Evolutionary conservation across 2,797 vertebrate species (phyloP).

Genomic region (Gila robusta): DNA sequence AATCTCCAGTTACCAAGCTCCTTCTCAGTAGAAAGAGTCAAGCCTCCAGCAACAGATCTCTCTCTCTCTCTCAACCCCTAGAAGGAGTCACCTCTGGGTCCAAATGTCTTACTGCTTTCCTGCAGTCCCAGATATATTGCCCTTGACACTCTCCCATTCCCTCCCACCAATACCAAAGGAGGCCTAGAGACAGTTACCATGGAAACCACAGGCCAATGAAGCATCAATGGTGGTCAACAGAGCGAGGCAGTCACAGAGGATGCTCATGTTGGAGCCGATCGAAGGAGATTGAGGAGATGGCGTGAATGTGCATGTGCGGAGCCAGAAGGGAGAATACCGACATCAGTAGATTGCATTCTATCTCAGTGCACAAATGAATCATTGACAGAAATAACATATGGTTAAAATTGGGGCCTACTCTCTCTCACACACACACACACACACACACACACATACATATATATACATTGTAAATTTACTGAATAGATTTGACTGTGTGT

Average conservation of each 20-base stretch:
- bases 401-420: slow-evolving; percentile 22
- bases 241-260: slow-evolving; percentile 48
- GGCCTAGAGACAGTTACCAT: slow-evolving; percentile 50
- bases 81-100: slow-evolving; percentile 13
- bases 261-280: slow-evolving; percentile 49
- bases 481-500: background rate
- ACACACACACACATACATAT: too few relatives aligned
- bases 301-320: slow-evolving; percentile 34
- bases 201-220: slow-evolving; percentile 50
- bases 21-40: slow-evolving; percentile 12
- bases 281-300: slow-evolving; percentile 28
- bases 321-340: background rate
- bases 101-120: slow-evolving; percentile 32
- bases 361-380: slow-evolving; percentile 20
- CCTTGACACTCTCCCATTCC: slow-evolving; percentile 26
- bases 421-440: too few relatives aligned
- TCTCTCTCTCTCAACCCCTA: background rate
- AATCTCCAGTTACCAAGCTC: slow-evolving; percentile 27
- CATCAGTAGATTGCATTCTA: slow-evolving; percentile 26
- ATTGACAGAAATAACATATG: background rate
- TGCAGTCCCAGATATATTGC: slow-evolving; percentile 24
- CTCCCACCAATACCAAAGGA: slow-evolving; percentile 32
- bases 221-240: slow-evolving; percentile 53
- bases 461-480: too few relatives aligned
- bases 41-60: background rate